Evolutionary conservation across 2,113 vertebrate species (phyloP).

Genomic region (Lanius collurio): DNA sequence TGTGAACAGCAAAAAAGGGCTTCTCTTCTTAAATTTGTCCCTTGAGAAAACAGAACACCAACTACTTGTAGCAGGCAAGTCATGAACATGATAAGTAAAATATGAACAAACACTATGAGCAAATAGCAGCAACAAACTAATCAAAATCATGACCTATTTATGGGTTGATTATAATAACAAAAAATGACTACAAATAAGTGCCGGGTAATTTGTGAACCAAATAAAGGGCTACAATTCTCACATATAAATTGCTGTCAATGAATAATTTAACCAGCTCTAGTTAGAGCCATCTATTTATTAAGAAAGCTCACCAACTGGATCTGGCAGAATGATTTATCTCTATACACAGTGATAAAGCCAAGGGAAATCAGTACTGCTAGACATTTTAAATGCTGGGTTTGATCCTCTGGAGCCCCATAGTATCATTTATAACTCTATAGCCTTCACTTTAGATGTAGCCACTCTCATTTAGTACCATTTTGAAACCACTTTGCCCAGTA

Average conservation of each 20-base stretch:
- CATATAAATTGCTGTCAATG: background rate
- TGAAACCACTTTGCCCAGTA: background rate
- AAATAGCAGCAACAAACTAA: conserved; percentile 13
- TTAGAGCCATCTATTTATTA: background rate
- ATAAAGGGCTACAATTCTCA: background rate
- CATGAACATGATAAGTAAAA: background rate
- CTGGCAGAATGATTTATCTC: background rate
- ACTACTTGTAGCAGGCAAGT: background rate
- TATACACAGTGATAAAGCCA: background rate
- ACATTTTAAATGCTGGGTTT: background rate
- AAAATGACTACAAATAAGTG: background rate
- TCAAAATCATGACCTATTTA: conserved; percentile 19
- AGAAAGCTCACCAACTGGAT: conserved; percentile 3
- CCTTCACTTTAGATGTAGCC: background rate
- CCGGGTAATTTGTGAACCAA: conserved; percentile 21
- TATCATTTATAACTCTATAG: background rate
- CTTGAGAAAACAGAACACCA: background rate
- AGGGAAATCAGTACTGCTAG: conserved; percentile 1
- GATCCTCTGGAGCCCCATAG: background rate
- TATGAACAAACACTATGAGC: background rate
- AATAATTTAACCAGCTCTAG: conserved; percentile 26
- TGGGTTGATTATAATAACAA: background rate
- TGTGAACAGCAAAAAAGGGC: background rate
- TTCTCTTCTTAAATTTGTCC: background rate
- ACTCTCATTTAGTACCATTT: background rate